Conservation (phyloP, 2,113 vertebrate species). For the Tragulus kanchil region DNA sequence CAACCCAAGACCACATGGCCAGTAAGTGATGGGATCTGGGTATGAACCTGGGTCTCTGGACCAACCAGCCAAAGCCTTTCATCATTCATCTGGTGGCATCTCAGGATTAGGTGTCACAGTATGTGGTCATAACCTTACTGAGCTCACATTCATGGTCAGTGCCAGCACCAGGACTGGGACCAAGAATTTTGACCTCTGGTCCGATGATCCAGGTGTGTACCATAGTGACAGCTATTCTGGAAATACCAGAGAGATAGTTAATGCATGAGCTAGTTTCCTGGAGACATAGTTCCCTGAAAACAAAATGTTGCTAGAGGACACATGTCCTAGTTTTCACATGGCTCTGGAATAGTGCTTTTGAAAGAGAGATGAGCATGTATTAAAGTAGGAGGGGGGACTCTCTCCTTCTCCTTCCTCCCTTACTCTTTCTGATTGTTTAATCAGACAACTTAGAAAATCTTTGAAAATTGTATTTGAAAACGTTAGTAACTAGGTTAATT, state of each 20-base stretch:
- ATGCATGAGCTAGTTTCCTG: background rate
- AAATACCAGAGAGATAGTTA: background rate
- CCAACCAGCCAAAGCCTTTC: background rate
- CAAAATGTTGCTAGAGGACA: background rate
- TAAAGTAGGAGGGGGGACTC: background rate
- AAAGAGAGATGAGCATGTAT: background rate
- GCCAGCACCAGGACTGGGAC: background rate
- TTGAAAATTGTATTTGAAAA: slow-evolving; percentile 58
- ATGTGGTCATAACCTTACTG: background rate
- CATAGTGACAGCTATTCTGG: background rate
- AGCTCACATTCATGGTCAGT: background rate
- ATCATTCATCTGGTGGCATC: background rate
- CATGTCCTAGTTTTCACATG: background rate
- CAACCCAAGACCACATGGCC: background rate
- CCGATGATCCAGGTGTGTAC: background rate
- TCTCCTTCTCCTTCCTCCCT: background rate
- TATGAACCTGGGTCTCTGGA: background rate
- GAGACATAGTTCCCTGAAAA: slow-evolving; percentile 4
- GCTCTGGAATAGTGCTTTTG: background rate
- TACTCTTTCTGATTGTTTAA: background rate
- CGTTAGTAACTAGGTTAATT: background rate
- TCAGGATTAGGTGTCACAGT: background rate
- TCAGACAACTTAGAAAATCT: background rate
- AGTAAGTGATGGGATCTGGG: background rate
- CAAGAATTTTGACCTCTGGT: background rate